phyloP scores from a whole-genome alignment of 2,113 vertebrate genomes.

The Channa maculata region DNA sequence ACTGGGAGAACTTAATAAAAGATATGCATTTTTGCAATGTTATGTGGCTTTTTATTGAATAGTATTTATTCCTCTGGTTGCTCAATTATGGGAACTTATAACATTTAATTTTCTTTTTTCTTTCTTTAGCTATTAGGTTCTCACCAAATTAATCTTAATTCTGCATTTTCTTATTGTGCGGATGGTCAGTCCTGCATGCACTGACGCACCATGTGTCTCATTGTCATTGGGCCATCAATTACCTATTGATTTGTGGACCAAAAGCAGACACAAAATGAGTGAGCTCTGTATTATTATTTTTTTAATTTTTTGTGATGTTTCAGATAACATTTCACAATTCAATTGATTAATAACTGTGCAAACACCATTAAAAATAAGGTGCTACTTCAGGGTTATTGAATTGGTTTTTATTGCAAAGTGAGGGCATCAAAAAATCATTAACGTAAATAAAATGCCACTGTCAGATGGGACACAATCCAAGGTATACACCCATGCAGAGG shows the following conservation, averaged over 20 bases:
- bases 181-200: too few relatives aligned
- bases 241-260: background rate
- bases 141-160: too few relatives aligned
- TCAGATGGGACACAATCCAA: slow-evolving; percentile 21
- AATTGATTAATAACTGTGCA: background rate
- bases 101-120: too few relatives aligned
- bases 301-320: background rate
- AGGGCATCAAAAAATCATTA: background rate
- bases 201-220: background rate
- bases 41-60: too few relatives aligned
- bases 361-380: background rate
- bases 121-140: too few relatives aligned
- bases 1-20: too few relatives aligned
- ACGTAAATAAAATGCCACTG: slow-evolving; percentile 1
- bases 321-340: background rate
- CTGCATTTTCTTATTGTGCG: too few relatives aligned
- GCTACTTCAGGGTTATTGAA: slow-evolving; percentile 2
- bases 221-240: background rate
- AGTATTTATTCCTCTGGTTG: too few relatives aligned
- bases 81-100: too few relatives aligned
- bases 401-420: background rate
- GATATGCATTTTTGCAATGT: too few relatives aligned
- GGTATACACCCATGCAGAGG: background rate
- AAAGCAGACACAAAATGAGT: background rate
- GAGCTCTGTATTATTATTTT: background rate